phyloP scores from a whole-genome alignment of 2,888 invertebrate genomes.

The Phortica okadai region DNA sequence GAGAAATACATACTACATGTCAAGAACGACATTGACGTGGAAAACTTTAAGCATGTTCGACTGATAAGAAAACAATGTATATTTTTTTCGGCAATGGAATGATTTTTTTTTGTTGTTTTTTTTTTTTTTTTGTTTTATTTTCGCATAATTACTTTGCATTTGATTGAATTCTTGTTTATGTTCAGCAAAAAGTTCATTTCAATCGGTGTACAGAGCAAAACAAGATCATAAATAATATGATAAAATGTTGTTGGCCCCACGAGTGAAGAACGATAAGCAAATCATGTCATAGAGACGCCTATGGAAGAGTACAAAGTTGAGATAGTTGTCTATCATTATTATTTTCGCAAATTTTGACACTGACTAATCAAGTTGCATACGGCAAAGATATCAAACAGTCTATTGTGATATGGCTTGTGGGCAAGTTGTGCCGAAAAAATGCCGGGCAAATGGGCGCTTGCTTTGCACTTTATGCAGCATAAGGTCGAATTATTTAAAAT shows the following conservation, averaged over 20 bases:
- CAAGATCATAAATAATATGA: neutral
- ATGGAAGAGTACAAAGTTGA: too few relatives aligned
- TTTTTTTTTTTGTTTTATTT: constrained; percentile 3
- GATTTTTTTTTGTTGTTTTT: neutral
- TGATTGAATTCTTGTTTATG: constrained; percentile 5
- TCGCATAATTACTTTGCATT: constrained; percentile 20
- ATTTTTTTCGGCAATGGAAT: neutral
- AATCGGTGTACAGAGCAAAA: neutral
- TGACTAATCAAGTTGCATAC: too few relatives aligned
- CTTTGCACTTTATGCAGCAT: constrained; percentile 10
- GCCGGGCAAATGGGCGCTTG: constrained; percentile 9
- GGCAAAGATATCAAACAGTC: neutral
- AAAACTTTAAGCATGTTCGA: neutral
- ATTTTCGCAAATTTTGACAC: too few relatives aligned
- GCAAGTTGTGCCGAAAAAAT: neutral
- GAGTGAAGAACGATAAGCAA: too few relatives aligned
- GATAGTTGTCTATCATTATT: too few relatives aligned
- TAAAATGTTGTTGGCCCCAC: neutral
- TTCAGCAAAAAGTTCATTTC: neutral
- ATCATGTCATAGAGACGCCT: too few relatives aligned
- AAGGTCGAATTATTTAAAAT: constrained; percentile 11
- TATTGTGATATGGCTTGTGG: neutral
- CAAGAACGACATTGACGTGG: constrained; percentile 6
- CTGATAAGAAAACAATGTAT: constrained; percentile 10
- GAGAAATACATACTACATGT: constrained; percentile 7